Base-by-base conservation (phyloP, 2,888 invertebrate species). In the Eurytoma californica region DNA sequence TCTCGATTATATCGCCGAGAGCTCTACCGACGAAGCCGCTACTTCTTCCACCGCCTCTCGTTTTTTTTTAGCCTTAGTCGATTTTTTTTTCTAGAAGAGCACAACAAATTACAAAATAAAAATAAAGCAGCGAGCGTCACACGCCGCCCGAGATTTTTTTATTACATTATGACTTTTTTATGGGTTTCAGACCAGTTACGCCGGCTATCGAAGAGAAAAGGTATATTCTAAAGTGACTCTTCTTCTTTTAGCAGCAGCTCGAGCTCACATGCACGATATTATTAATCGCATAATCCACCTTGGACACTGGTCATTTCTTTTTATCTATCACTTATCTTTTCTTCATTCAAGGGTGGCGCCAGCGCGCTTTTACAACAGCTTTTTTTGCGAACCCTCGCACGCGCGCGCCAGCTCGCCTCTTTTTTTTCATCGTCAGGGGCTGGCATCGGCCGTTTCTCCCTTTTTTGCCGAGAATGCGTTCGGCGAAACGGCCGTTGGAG, bases 161-260 rank as follows among this genome's bases (percentile, higher is more conserved):
- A 76, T 73, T 80, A 79, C 72, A 82, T 80, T 20, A 82, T 82
- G 65, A 82, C 61, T 82, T 80, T 82, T 82, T 82, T 82, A 80
- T 82, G 80, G 80, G 83, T 85, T 85, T 85, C 85, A 85, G 85
- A 85, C 85, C 85, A 83, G 85, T 84, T 82, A 85, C 85, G 79
- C 85, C 85, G 82, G 85, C 85, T 84, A 84, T 84, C 83, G 85
- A 85, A 84, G 85, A 85, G 82, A 84, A 83, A 84, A 85, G 85
- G 85, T 85, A 85, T 75, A 83, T 47, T 83, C 83, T 18, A 67
- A 72, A 80, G 60, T 79, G 69, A 73, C 66, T 78, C 66, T 79
- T 20, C 28, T 58, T 49, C 58, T 57, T 5, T 79, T 79, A 81
- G 76, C 76, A 79, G 77, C 73, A 79, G 77, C 77, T 55, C 55